Evolutionary conservation across 2,797 vertebrate genomes (phyloP).

Genomic region (Lepus townsendii): DNA sequence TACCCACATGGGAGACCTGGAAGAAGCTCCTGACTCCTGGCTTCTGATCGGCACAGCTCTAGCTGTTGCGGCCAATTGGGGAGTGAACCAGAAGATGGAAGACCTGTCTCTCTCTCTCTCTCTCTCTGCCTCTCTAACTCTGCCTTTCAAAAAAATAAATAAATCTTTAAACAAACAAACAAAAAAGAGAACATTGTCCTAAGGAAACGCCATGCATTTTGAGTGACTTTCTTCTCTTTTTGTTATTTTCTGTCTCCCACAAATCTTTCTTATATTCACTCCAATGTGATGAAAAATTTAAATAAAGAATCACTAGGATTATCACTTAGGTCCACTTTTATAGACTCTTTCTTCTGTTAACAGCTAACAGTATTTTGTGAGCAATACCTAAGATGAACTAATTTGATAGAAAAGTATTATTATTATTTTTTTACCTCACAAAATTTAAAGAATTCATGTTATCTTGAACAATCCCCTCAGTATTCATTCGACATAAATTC

Average conservation of each 20-base stretch:
- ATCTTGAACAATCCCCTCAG: background rate
- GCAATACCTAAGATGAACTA: background rate
- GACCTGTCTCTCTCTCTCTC: no score
- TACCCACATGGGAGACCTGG: no score
- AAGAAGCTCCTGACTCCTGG: no score
- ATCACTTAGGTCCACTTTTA: background rate
- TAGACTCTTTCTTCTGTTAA: conserved; percentile 38
- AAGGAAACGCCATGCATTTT: background rate
- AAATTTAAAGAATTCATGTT: conserved; percentile 5
- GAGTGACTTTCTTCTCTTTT: conserved; percentile 24
- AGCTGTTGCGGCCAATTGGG: no score
- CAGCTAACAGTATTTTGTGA: conserved; percentile 17
- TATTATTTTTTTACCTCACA: background rate
- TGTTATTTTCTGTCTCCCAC: conserved; percentile 13
- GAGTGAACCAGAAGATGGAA: no score
- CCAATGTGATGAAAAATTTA: conserved; percentile 24
- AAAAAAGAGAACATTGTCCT: background rate
- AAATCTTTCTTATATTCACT: conserved; percentile 30
- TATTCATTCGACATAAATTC: conserved; percentile 37
- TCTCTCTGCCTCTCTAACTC: no score
- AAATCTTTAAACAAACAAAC: no score
- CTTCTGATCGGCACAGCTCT: no score
- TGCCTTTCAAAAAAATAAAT: no score
- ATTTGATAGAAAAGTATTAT: background rate
- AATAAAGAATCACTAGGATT: conserved; percentile 27